phyloP scores from a whole-genome alignment of 2,888 invertebrate genomes.

The Drosophila incognita region DNA sequence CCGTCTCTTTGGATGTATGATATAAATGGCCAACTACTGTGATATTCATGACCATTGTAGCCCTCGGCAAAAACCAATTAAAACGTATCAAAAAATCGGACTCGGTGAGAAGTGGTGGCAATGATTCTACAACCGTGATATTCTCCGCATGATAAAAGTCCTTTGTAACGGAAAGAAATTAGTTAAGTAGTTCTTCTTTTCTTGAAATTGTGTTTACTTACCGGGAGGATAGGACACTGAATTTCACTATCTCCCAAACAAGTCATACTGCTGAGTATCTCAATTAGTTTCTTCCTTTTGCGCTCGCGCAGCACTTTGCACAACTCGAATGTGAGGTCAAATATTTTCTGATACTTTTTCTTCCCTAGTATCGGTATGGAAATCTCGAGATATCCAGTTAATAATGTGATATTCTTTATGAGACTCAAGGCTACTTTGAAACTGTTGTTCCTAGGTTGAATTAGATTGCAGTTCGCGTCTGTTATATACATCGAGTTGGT shows the following conservation, averaged over 20 bases:
- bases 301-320: conserved; percentile 59
- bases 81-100: conserved; percentile 42
- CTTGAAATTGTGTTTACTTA: neutral
- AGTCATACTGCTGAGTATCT: conserved; percentile 41
- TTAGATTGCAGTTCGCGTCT: conserved; percentile 31
- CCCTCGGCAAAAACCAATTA: conserved; percentile 45
- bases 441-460: conserved; percentile 45
- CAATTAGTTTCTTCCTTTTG: conserved; percentile 43
- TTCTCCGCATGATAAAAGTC: conserved; percentile 49
- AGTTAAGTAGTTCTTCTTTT: neutral
- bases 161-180: conserved; percentile 16
- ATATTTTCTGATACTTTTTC: conserved; percentile 41
- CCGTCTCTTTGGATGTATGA: conserved; percentile 45
- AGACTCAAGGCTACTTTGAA: conserved; percentile 33
- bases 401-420: conserved; percentile 11
- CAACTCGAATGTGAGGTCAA: conserved; percentile 56
- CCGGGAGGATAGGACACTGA: conserved; percentile 56
- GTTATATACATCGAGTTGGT: conserved; percentile 47
- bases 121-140: conserved; percentile 35
- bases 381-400: conserved; percentile 41
- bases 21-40: conserved; percentile 39
- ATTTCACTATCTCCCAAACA: conserved; percentile 12
- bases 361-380: conserved; percentile 39
- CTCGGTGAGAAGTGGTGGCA: conserved; percentile 59
- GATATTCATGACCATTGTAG: conserved; percentile 40